Base-by-base conservation (phyloP, 2,797 vertebrate species). In the Gila robusta region DNA sequence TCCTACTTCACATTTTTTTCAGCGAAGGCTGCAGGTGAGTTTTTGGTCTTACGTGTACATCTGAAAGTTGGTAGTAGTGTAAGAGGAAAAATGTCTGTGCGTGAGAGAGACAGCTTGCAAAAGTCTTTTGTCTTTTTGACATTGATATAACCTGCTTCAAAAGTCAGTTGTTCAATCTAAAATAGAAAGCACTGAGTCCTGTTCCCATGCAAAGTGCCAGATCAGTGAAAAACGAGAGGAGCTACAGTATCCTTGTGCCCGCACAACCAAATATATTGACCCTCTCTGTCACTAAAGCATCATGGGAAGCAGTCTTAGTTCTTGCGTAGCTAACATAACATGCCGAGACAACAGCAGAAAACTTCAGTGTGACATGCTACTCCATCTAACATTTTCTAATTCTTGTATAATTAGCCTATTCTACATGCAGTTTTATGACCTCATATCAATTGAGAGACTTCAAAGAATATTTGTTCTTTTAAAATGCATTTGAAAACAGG, bases 221-320 rank as follows among this genome's bases (percentile, higher is more conserved):
- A 92, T 94, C 92, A 92, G 93, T 94, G 93, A 94, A 95, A 95
- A 92, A 77, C 16, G 91, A 94, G 93, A 90, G 37, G 89, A 90
- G 64, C 83, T 67, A 71, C 66, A 39, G 28, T 71, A 56, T 71
- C 32, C 11, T 39, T 23, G 28, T 82, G 73, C 85, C 54, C 47
- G 67, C 66, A 70, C 81, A 74, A 19, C 21, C 19, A 82, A 41
- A 72, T 10, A 83, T 23, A 39, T 32, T 67, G 44, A 83, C 44
- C 39, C 71, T 73, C 28, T 44, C 39, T n/a, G 56, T 66, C 41
- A 70, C 28, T 64, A 26, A 66, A 74, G 44, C 47, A 49, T 49
- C 16, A 49, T 49, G 47, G 47, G 47, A 49, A 49, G 47, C 47
- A 49, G 47, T 64, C 28, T 76, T 10, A 39, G 59, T 54, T 59